Percentiles rank a stretch among this genome's conserved stretches.
phyloP scores from a whole-genome alignment of 2,797 vertebrate genomes.

The Molossus molossus region DNA sequence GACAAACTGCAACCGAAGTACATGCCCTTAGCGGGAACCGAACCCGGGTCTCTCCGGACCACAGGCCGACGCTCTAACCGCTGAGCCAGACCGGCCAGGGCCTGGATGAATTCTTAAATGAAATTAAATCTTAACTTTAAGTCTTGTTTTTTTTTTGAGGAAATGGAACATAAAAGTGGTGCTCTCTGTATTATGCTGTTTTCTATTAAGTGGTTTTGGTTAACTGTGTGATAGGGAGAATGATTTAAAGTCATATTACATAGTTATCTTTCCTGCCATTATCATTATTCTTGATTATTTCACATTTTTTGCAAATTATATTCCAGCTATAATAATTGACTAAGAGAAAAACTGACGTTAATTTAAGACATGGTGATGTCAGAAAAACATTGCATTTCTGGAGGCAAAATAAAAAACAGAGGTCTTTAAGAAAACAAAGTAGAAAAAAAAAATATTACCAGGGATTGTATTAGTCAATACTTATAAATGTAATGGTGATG shows the following conservation, averaged over 20 bases:
- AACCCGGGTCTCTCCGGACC: no score
- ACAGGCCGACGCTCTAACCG: no score
- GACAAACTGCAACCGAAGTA: no score
- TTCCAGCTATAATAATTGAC: slow-evolving; percentile 73
- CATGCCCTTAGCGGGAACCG: no score
- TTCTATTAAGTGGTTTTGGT: slow-evolving; percentile 32
- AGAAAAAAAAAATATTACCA: slow-evolving; percentile 66
- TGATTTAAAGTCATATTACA: slow-evolving; percentile 37
- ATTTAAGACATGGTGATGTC: slow-evolving; percentile 71
- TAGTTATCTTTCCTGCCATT: slow-evolving; percentile 73
- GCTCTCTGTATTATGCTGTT: neutral
- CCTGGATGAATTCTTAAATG: slow-evolving; percentile 63
- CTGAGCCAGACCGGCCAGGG: no score
- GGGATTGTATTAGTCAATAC: slow-evolving; percentile 58
- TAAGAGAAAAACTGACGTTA: slow-evolving; percentile 80
- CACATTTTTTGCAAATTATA: slow-evolving; percentile 82
- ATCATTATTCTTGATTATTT: slow-evolving; percentile 78
- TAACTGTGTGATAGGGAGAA: neutral
- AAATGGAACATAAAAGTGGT: slow-evolving; percentile 22
- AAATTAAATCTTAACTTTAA: slow-evolving; percentile 65
- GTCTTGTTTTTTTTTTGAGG: neutral
- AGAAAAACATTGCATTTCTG: slow-evolving; percentile 82
- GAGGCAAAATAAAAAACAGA: slow-evolving; percentile 76
- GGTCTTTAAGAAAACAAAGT: slow-evolving; percentile 59
- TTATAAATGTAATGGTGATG: slow-evolving; percentile 35